Evolutionary conservation across 1,140 invertebrate species (phyloP), one percentile per base, ranked within the genome.

Genomic region (Drosophila parvula): DNA sequence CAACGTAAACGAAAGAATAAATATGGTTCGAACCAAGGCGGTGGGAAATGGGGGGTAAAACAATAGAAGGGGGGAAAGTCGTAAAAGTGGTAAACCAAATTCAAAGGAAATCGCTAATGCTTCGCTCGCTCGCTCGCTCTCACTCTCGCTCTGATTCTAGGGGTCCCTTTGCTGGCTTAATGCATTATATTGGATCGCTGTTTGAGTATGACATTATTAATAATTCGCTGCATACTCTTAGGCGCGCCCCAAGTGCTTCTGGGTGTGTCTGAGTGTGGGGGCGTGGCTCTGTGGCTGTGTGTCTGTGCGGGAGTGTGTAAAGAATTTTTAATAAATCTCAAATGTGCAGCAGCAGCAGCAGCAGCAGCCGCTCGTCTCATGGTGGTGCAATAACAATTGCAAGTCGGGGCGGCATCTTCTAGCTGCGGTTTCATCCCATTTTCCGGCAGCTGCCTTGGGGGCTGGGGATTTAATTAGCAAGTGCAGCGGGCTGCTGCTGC

Each of bases 301-400:
- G 62, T 69, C 47, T 45, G 57, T 68, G 59, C 73, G 57, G 53
- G 65, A 60, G 63, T 84, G 70, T 75, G 70, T 81, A 90, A 90
- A 86, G 86, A 90, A 90, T 90, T 90, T 90, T 90, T 90, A 90
- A 90, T 90, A 90, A 90, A 88, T 90, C 88, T 90, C 88, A 90
- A 90, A 90, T 90, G 88, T 90, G 88, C 88, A 89, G 78, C 84
- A 71, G 58, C 27, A 61, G 63, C 62, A 50, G 60, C 60, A 22
- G 45, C 48, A 50, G 48, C 48, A 16, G 48, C 32, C 8, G 32
- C 51, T 38, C 51, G 34, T 55, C 51, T 61, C 68, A 28, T 50
- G 69, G 69, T 73, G 69, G 67, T 59, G 55, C 73, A 81, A 79
- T 74, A 69, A 63, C 79, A 79, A 84, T 77, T 84, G 81, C 81